Evolutionary conservation across 1,140 invertebrate genomes (phyloP).

Genomic region (Heliothis subflexa): DNA sequence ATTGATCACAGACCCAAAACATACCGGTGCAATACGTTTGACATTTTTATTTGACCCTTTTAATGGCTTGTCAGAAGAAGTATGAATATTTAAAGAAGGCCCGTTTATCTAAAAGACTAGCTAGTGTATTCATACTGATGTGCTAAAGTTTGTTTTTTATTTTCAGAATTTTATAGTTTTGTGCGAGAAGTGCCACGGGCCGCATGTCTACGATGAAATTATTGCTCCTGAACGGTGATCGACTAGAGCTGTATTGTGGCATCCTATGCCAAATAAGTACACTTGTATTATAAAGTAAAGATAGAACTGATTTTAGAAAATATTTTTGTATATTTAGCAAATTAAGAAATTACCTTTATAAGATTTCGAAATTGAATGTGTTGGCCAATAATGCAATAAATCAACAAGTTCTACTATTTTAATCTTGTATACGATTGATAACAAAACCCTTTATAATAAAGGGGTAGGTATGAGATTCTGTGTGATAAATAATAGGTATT

Average conservation of each 20-base stretch:
- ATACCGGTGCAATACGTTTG: slow-evolving; percentile 15
- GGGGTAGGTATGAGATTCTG: too few species aligned
- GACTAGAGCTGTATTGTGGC: background rate
- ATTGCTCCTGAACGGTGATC: slow-evolving; percentile 65
- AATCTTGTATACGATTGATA: too few species aligned
- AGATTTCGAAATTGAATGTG: too few species aligned
- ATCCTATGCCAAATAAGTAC: too few species aligned
- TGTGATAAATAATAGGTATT: too few species aligned
- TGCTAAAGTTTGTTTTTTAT: slow-evolving; percentile 42
- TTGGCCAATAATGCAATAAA: too few species aligned
- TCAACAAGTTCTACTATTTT: too few species aligned
- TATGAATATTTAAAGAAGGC: slow-evolving; percentile 15
- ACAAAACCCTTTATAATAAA: too few species aligned
- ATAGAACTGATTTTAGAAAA: too few species aligned
- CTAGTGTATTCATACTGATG: background rate
- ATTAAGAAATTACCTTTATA: too few species aligned
- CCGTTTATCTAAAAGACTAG: background rate
- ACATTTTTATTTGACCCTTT: slow-evolving; percentile 17
- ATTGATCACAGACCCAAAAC: slow-evolving; percentile 28
- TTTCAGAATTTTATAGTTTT: slow-evolving; percentile 68
- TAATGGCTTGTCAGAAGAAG: slow-evolving; percentile 5
- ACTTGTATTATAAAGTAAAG: too few species aligned
- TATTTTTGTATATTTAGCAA: too few species aligned
- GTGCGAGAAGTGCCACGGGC: slow-evolving; percentile 62
- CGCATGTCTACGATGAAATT: slow-evolving; percentile 63